Conservation (phyloP, 2,113 vertebrate genomes). For the Siniperca knerii region DNA sequence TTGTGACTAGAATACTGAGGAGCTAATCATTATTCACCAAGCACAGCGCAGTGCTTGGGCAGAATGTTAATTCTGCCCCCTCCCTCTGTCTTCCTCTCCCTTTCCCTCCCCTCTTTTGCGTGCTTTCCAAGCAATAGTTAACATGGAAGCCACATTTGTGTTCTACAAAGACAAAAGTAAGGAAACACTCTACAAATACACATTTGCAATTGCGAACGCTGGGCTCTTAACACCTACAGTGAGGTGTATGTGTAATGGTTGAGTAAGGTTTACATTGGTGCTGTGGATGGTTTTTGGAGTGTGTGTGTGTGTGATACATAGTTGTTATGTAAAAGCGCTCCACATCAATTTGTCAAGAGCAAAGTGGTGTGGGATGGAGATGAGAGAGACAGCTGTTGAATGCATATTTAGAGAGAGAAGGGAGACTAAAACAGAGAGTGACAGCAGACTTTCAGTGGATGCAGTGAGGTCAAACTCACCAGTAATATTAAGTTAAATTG, state of each 20-base stretch:
- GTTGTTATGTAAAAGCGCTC: conserved; percentile 80
- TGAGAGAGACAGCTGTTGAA: conserved; percentile 81
- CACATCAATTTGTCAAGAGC: conserved; percentile 80
- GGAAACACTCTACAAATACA: conserved; percentile 35
- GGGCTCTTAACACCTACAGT: conserved; percentile 59
- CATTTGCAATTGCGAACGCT: conserved; percentile 12
- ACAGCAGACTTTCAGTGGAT: conserved; percentile 50
- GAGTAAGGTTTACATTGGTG: conserved; percentile 56
- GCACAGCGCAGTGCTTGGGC: conserved; percentile 75
- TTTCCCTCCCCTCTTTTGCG: conserved; percentile 56
- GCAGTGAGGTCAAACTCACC: conserved; percentile 31
- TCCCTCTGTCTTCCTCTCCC: conserved; percentile 61
- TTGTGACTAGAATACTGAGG: conserved; percentile 86
- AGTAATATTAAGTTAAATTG: conserved; percentile 33
- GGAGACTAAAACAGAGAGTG: conserved; percentile 57
- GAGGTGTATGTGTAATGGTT: conserved; percentile 44
- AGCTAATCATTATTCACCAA: conserved; percentile 87
- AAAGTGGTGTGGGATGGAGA: conserved; percentile 80
- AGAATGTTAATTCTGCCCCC: conserved; percentile 83
- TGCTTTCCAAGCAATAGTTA: conserved; percentile 77
- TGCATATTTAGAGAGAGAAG: conserved; percentile 76
- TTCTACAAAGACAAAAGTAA: conserved; percentile 45
- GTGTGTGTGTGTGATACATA: conserved; percentile 56
- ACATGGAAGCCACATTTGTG: conserved; percentile 66
- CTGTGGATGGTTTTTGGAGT: conserved; percentile 54